phyloP scores from a whole-genome alignment of 2,797 vertebrate genomes.

The Scleropages formosus region DNA sequence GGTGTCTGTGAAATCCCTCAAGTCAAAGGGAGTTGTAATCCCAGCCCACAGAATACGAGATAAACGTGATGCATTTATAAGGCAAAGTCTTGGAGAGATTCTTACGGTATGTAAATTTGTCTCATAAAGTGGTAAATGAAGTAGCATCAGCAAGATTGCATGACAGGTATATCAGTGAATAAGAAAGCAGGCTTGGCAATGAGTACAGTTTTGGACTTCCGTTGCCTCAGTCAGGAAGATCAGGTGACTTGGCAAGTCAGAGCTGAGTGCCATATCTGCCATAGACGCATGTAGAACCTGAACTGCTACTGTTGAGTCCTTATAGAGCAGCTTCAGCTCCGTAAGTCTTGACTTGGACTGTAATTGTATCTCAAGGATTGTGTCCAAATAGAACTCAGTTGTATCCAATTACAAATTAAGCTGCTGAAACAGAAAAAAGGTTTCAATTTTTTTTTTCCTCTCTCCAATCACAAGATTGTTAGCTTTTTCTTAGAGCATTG shows the following conservation, averaged over 20 bases:
- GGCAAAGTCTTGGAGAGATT: too few relatives aligned
- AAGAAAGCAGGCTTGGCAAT: too few relatives aligned
- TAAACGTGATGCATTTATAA: too few relatives aligned
- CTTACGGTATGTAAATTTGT: too few relatives aligned
- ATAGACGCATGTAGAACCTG: not conserved
- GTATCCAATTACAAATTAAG: slow-evolving; percentile 31
- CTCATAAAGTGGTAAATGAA: too few relatives aligned
- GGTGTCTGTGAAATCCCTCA: too few relatives aligned
- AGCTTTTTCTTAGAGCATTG: slow-evolving; percentile 11
- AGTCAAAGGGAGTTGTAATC: too few relatives aligned
- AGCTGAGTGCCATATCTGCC: not conserved
- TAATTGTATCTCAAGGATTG: slow-evolving; percentile 29
- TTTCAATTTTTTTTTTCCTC: not conserved
- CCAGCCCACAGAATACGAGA: too few relatives aligned
- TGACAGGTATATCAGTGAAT: too few relatives aligned
- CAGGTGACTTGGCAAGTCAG: slow-evolving; percentile 8
- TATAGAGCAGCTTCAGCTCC: slow-evolving; percentile 15
- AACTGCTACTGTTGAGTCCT: not conserved
- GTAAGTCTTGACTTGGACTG: not conserved
- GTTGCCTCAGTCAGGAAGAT: too few relatives aligned
- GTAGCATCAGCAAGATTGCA: too few relatives aligned
- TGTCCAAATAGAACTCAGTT: slow-evolving; percentile 32
- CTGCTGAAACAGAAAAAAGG: slow-evolving; percentile 6
- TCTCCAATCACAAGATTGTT: slow-evolving; percentile 33
- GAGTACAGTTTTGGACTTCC: too few relatives aligned